Conservation (phyloP, 1,140 invertebrate genomes). For the Teleopsis dalmanni region DNA sequence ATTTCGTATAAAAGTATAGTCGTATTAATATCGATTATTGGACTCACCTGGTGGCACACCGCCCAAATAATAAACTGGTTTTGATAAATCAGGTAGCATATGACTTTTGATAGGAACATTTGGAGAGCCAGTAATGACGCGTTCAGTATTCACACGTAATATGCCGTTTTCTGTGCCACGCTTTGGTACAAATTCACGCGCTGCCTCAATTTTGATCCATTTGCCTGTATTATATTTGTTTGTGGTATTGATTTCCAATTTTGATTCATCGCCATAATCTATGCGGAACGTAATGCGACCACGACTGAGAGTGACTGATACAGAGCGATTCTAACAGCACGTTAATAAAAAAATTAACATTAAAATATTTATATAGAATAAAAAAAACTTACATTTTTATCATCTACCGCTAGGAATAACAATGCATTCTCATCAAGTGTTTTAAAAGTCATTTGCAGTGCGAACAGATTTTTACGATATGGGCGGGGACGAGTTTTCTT, state of each 20-base stretch:
- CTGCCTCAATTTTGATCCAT: conserved; percentile 68
- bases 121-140: conserved; percentile 55
- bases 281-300: conserved; percentile 71
- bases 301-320: conserved; percentile 66
- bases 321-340: conserved; percentile 61
- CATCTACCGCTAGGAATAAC: conserved; percentile 74
- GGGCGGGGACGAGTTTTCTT: conserved; percentile 52
- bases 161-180: conserved; percentile 54
- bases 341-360: not conserved
- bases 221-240: conserved; percentile 75
- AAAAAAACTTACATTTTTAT: conserved; percentile 49
- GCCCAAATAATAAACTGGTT: conserved; percentile 65
- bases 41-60: conserved; percentile 67
- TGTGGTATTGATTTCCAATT: conserved; percentile 58
- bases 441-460: conserved; percentile 70
- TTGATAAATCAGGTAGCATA: conserved; percentile 56
- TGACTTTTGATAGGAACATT: conserved; percentile 50
- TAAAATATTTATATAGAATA: not conserved
- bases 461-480: conserved; percentile 65
- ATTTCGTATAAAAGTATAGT: not conserved
- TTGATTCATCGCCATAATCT: conserved; percentile 57
- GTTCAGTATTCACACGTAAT: conserved; percentile 64
- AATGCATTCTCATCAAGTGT: conserved; percentile 84
- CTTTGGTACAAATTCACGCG: conserved; percentile 47
- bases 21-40: conserved; percentile 4